A percentile compares a stretch with the other conserved stretches of the same genome.
These are phyloP conservation scores for Drosophila rubida DNA, from an alignment of 2,888 invertebrate species.

Conservation along the genomic window DNA sequence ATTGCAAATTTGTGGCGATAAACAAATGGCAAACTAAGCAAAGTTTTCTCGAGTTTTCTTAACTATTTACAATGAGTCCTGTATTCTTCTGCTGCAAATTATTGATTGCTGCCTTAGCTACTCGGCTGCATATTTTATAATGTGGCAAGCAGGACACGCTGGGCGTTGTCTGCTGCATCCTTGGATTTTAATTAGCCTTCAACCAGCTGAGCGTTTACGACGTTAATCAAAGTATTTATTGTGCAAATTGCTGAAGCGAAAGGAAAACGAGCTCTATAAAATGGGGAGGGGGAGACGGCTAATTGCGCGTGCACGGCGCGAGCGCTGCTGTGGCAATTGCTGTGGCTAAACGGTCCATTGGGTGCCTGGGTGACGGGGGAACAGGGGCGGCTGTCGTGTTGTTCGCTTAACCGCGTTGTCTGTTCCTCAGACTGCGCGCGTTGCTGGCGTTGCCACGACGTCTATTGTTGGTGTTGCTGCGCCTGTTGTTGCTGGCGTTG, in stretches of 20 bases:
- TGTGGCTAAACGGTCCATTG: background rate
- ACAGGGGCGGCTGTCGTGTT: too few species aligned
- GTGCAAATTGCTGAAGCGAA: background rate
- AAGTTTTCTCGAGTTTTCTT: too few species aligned
- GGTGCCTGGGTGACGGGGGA: background rate
- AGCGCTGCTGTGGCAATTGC: background rate
- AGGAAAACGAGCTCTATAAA: background rate
- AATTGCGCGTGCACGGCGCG: too few species aligned
- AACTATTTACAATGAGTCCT: too few species aligned
- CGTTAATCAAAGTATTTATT: constrained; percentile 1
- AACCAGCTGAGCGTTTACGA: background rate
- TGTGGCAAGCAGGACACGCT: too few species aligned
- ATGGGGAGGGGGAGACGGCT: too few species aligned
- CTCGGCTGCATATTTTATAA: too few species aligned
- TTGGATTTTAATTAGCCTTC: background rate
- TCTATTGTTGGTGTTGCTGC: constrained; percentile 22
- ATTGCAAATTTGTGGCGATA: too few species aligned
- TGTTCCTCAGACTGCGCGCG: background rate
- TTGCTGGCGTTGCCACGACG: constrained; percentile 12
- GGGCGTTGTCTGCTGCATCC: background rate
- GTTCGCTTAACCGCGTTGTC: constrained; percentile 12
- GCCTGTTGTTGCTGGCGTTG: constrained; percentile 25
- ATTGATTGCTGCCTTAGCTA: too few species aligned
- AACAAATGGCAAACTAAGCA: too few species aligned
- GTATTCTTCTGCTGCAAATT: too few species aligned